These are phyloP conservation scores for Acleris laterana DNA, from an alignment of 2,888 invertebrate genomes.

Conservation along the genomic window DNA sequence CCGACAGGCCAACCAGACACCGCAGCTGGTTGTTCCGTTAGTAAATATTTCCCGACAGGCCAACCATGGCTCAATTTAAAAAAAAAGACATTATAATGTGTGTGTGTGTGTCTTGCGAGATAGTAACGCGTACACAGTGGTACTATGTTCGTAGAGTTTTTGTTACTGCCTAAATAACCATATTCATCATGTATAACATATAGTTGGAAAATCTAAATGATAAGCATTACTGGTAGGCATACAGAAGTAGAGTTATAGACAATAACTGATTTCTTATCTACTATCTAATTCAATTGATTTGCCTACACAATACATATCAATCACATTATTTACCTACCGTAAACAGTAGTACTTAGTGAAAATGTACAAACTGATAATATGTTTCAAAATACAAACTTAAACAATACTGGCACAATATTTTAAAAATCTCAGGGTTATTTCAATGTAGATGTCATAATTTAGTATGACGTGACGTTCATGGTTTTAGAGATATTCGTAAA, in stretches of 20 bases:
- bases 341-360: background rate
- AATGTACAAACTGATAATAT: background rate
- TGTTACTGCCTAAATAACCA: no score
- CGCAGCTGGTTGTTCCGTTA: no score
- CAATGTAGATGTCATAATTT: background rate
- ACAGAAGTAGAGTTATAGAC: background rate
- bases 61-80: no score
- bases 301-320: background rate
- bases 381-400: background rate
- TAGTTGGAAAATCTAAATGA: background rate
- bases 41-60: no score
- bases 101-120: no score
- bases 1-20: no score
- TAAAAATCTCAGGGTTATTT: background rate
- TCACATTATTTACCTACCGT: conserved; percentile 6
- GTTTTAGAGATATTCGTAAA: background rate
- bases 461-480: background rate
- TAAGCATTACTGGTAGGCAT: no score
- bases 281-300: background rate
- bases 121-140: no score
- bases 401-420: background rate
- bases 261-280: conserved; percentile 5
- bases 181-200: no score
- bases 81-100: no score
- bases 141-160: no score